These are phyloP conservation scores for Cantharis nigra DNA, from an alignment of 2,888 invertebrate species.

Conservation along the genomic window DNA sequence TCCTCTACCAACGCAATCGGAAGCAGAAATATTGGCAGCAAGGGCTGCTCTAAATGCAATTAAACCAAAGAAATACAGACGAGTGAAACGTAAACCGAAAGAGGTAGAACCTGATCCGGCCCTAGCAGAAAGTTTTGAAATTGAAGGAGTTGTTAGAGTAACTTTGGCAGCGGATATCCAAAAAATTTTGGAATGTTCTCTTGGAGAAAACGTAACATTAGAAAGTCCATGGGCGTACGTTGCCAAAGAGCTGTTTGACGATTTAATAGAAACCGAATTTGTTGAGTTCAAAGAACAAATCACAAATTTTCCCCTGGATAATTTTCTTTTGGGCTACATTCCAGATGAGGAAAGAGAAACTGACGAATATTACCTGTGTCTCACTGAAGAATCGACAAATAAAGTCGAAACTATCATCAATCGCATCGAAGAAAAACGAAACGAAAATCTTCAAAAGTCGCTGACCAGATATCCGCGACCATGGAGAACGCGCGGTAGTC, in stretches of 20 bases:
- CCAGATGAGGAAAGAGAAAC: not conserved
- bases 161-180: not conserved
- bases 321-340: not conserved
- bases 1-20: not conserved
- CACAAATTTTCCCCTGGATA: not conserved
- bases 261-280: not conserved
- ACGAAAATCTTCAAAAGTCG: not conserved
- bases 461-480: not conserved
- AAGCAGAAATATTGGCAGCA: not conserved
- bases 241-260: not conserved
- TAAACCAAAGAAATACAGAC: not conserved
- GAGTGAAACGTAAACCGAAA: slow-evolving; percentile 28
- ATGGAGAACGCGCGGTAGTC: not conserved
- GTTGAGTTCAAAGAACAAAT: not conserved
- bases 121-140: not conserved
- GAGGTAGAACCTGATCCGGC: not conserved
- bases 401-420: not conserved
- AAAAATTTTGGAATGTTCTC: not conserved
- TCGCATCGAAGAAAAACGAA: not conserved
- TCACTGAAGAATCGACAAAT: not conserved
- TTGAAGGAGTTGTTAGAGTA: not conserved
- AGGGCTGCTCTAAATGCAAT: not conserved
- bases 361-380: not conserved
- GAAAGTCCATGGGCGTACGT: not conserved
- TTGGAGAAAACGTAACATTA: not conserved